Evolutionary conservation across 2,888 invertebrate genomes (phyloP), one percentile per base, ranked within the genome.

Genomic region (Caenorhabditis afra): DNA sequence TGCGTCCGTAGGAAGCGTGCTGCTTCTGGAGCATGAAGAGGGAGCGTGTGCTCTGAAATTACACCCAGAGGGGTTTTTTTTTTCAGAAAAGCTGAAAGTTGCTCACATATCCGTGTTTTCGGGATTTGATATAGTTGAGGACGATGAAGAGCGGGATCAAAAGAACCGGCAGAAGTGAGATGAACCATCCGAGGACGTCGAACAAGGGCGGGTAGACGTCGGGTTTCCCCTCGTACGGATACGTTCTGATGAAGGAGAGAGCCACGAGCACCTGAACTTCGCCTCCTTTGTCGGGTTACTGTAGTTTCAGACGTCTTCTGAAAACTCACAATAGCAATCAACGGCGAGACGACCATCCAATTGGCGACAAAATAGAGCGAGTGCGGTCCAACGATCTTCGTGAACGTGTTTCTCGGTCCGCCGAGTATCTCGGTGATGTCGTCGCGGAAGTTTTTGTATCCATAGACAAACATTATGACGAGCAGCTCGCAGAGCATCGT

Each of bases 171-270:
- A 77, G 16, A 23, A 67, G 44, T 1, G 70, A 49, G 0, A 77
- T 12, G 16, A 65, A 58, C 77, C 77, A 77, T 50, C 77, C 77
- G 23, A 77, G 10, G 23, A 65, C 53, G 20, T 77, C 77, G 45
- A 77, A 77, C 7, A 77, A n/a, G 11, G 44, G n/a, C 11, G 77
- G 77, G 18, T 70, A 70, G 18, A 53, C 49, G 14, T 50, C 22
- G 0, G 64, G 29, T 29, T 70, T 39, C 4, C 53, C 59, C 8
- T 58, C 16, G 49, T 47, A 70, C 10, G 77, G 77, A 37, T 77
- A 77, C 2, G 41, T 22, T 5, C 70, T 64, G 3, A 70, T 22
- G 18, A 61, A 65, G 1, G 58, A 77, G 3, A 77, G 58, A 8
- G 22, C 58, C 12, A 77, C 45, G 29, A 70, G 68, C 0, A 70